These are phyloP conservation scores for Anguilla marmorata DNA, from an alignment of 2,797 vertebrate genomes.

Conservation along the genomic window DNA sequence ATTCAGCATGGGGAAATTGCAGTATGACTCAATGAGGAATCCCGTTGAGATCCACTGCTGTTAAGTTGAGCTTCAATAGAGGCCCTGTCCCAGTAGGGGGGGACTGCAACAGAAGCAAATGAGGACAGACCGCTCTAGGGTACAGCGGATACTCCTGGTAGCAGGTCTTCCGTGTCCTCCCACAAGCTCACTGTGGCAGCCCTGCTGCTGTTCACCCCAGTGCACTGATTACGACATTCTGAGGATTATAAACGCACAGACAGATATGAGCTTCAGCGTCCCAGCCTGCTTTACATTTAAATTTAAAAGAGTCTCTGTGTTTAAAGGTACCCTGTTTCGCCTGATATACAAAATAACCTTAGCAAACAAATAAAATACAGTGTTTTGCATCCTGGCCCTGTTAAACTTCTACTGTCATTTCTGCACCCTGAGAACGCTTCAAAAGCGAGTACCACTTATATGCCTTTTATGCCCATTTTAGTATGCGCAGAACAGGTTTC, in stretches of 20 bases:
- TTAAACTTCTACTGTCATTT: background rate
- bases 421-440: background rate
- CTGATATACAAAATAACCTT: background rate
- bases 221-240: background rate
- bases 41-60: background rate
- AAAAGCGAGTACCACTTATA: background rate
- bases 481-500: background rate
- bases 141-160: background rate
- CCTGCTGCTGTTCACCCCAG: background rate
- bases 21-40: background rate
- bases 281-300: background rate
- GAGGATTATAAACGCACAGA: background rate
- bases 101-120: background rate
- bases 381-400: background rate
- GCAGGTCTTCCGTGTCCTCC: background rate
- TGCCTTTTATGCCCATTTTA: background rate
- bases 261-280: background rate
- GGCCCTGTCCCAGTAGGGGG: background rate
- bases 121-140: background rate
- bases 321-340: background rate
- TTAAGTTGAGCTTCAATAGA: background rate
- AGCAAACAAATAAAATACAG: background rate
- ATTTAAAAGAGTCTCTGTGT: background rate
- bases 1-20: background rate
- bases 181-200: background rate